Conservation (phyloP, 2,888 invertebrate species). For the Melanophora roralis region DNA sequence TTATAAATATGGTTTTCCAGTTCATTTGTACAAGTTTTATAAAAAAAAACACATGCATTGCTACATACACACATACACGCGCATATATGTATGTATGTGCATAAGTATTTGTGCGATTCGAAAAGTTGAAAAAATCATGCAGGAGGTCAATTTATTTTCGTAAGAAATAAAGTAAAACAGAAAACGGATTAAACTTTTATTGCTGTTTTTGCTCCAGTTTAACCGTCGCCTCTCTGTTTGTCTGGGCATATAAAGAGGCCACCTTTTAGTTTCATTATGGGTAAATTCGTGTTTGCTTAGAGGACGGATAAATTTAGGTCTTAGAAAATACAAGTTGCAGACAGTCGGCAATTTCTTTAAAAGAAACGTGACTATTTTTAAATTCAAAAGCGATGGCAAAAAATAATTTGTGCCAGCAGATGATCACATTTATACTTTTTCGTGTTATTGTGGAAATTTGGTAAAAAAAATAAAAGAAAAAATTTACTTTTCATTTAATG, state of each 20-base stretch:
- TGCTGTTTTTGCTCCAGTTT: background rate
- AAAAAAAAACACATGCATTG: background rate
- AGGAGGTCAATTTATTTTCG: slow-evolving; percentile 43
- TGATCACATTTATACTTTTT: no score
- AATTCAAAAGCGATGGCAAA: background rate
- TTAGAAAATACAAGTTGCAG: slow-evolving; percentile 45
- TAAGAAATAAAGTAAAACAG: slow-evolving; percentile 1
- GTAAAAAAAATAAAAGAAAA: background rate
- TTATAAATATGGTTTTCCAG: background rate
- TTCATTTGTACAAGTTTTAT: slow-evolving; percentile 5
- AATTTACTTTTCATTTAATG: no score
- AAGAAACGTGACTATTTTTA: slow-evolving; percentile 18
- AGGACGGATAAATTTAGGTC: slow-evolving; percentile 20
- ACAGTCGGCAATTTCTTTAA: background rate
- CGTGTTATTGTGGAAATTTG: no score
- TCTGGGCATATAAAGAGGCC: slow-evolving; percentile 20
- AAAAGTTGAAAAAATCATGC: background rate
- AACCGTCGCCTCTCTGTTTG: slow-evolving; percentile 19
- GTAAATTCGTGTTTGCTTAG: background rate
- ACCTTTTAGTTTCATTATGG: slow-evolving; percentile 32
- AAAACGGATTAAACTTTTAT: background rate
- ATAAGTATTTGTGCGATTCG: background rate
- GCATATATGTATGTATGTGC: background rate
- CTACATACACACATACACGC: background rate
- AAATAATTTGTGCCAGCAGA: background rate